These are phyloP conservation scores for Leptura quadrifasciata DNA, from an alignment of 2,888 invertebrate genomes.

Conservation along the genomic window DNA sequence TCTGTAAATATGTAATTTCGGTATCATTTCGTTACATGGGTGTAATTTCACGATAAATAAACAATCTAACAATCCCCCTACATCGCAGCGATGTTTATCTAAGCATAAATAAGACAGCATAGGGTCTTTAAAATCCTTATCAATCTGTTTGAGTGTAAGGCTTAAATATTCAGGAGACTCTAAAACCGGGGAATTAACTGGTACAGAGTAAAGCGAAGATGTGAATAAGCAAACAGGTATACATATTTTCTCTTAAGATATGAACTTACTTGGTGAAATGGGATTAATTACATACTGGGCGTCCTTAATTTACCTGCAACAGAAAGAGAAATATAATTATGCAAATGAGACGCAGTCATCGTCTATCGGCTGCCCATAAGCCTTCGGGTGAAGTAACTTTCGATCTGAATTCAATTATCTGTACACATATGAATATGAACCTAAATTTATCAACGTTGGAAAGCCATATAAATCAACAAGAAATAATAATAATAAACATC, in stretches of 20 bases:
- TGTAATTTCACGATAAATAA: not conserved
- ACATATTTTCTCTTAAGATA: not conserved
- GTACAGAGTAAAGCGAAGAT: not conserved
- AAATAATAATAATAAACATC: too few species aligned
- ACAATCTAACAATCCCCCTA: not conserved
- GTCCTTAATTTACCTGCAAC: slow-evolving; percentile 4
- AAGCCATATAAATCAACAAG: too few species aligned
- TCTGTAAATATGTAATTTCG: not conserved
- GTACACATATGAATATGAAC: not conserved
- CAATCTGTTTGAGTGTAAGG: not conserved
- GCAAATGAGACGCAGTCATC: not conserved
- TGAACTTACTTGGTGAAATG: slow-evolving; percentile 7
- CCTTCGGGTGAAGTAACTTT: not conserved
- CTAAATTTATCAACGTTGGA: too few species aligned
- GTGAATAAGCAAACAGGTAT: not conserved
- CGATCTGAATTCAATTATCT: not conserved
- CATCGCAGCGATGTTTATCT: not conserved
- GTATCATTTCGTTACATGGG: not conserved
- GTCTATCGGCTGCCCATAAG: not conserved
- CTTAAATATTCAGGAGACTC: not conserved
- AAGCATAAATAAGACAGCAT: not conserved
- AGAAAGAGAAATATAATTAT: not conserved
- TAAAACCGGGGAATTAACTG: not conserved
- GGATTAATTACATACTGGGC: not conserved
- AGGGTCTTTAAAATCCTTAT: slow-evolving; percentile 4